Conservation (phyloP, 2,888 invertebrate genomes). For the Diloba caeruleocephala region DNA sequence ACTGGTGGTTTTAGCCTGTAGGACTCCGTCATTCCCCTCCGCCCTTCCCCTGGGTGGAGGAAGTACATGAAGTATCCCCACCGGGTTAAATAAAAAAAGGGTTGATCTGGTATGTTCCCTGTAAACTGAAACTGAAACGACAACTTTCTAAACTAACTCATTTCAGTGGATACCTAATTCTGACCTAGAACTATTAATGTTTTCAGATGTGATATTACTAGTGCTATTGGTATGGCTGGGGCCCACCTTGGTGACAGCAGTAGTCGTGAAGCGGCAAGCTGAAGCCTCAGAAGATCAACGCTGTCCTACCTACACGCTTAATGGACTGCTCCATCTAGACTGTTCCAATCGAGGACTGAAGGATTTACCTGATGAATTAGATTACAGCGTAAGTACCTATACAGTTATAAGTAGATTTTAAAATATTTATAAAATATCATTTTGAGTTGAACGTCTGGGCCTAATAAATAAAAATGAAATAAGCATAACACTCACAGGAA, state of each 20-base stretch:
- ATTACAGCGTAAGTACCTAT: slow-evolving; percentile 73
- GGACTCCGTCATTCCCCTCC: no score
- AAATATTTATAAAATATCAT: background rate
- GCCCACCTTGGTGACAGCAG: slow-evolving; percentile 62
- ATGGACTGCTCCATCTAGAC: slow-evolving; percentile 68
- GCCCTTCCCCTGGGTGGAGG: no score
- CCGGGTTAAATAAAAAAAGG: no score
- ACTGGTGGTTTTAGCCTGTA: no score
- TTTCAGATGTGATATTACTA: slow-evolving; percentile 71
- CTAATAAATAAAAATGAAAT: no score
- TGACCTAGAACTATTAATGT: background rate
- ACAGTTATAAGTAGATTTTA: background rate
- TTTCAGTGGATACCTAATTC: no score
- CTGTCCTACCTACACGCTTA: slow-evolving; percentile 67
- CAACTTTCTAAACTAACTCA: no score
- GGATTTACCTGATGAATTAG: slow-evolving; percentile 75
- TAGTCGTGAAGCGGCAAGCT: slow-evolving; percentile 62
- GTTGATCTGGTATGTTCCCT: no score
- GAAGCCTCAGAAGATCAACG: slow-evolving; percentile 57
- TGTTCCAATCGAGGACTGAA: slow-evolving; percentile 75
- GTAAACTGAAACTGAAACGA: no score
- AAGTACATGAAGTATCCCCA: no score
- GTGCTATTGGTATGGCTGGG: slow-evolving; percentile 73
- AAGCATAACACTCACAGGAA: no score
- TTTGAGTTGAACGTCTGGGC: no score